A percentile compares a stretch with the other conserved stretches of the same genome.
phyloP scores from a whole-genome alignment of 2,797 vertebrate genomes.

The Tragelaphus oryx region DNA sequence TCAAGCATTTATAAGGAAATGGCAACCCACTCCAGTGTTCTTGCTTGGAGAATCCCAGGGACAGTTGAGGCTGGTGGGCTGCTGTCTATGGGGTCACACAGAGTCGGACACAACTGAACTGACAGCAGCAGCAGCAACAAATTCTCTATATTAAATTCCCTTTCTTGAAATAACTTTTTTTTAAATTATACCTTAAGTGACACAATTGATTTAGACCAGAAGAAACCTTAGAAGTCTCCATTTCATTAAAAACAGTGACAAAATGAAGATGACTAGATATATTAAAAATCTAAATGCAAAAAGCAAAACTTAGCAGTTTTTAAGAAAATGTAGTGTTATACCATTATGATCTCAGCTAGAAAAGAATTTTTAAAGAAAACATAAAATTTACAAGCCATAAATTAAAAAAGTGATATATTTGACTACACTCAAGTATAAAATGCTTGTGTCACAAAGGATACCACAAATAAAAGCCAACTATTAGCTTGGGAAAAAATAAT shows the following conservation, averaged over 20 bases:
- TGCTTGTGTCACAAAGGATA: neutral
- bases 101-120: too few species aligned
- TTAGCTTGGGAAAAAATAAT: neutral
- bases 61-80: too few species aligned
- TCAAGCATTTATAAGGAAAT: too few species aligned
- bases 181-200: neutral
- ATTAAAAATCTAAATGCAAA: neutral
- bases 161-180: neutral
- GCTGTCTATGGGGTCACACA: too few species aligned
- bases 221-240: neutral
- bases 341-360: neutral
- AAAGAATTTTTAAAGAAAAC: conserved; percentile 4
- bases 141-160: neutral
- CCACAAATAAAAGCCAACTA: neutral
- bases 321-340: neutral
- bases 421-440: neutral
- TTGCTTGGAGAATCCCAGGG: too few species aligned
- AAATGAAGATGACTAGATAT: neutral
- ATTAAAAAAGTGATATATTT: neutral
- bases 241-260: neutral
- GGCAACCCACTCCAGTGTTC: too few species aligned
- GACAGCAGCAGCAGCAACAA: neutral
- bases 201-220: neutral
- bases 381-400: neutral
- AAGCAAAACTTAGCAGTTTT: neutral